A percentile compares a stretch with the other conserved stretches of the same genome.
These are phyloP conservation scores for Cenopis cana DNA, from an alignment of 2,888 invertebrate genomes.

Conservation along the genomic window DNA sequence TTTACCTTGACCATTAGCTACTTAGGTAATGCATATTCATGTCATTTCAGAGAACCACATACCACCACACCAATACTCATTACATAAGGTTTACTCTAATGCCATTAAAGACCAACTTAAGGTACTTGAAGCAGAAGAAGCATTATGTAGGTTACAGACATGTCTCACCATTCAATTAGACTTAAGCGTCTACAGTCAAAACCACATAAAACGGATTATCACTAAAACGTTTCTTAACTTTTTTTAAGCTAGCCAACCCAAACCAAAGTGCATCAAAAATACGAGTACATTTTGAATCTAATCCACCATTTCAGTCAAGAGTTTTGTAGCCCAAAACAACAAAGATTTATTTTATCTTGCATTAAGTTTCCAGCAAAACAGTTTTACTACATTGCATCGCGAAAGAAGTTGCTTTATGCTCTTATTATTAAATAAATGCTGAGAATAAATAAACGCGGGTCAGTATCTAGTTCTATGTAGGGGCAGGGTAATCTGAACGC, in stretches of 20 bases:
- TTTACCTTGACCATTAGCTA: no score
- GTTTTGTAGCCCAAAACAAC: not conserved
- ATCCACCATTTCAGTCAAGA: not conserved
- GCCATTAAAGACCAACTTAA: not conserved
- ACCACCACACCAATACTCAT: not conserved
- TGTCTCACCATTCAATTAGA: not conserved
- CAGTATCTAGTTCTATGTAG: constrained; percentile 47
- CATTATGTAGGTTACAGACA: not conserved
- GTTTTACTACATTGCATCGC: constrained; percentile 1
- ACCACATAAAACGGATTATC: not conserved
- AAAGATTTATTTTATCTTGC: not conserved
- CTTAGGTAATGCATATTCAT: not conserved
- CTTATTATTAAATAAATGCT: constrained; percentile 30
- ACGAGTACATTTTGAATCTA: not conserved
- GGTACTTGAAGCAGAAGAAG: not conserved
- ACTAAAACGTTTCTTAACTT: not conserved
- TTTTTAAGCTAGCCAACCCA: not conserved
- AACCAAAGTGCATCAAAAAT: no score
- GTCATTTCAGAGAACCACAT: not conserved
- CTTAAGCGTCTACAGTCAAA: not conserved
- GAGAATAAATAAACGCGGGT: constrained; percentile 40
- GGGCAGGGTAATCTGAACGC: constrained; percentile 62
- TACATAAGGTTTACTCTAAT: not conserved
- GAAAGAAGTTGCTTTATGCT: constrained; percentile 17
- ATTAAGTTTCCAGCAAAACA: not conserved